Evolutionary conservation across 1,140 invertebrate genomes (phyloP).

Genomic region (Scaptomyza pallida): DNA sequence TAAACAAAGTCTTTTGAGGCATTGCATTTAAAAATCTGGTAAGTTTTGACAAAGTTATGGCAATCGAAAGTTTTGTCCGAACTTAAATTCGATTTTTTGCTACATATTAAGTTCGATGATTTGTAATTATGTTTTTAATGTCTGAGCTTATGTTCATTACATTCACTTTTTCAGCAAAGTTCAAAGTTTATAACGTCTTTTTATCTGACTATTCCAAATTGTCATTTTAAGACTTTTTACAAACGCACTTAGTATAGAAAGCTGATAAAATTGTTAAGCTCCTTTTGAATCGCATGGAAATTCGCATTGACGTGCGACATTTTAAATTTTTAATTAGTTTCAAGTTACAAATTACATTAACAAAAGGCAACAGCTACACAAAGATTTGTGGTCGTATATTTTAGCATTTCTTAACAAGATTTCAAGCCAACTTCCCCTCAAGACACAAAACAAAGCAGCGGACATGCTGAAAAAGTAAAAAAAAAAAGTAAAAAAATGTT

Average conservation of each 20-base stretch:
- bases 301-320: slow-evolving; percentile 11
- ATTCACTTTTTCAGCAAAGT: too few species aligned
- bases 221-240: not conserved
- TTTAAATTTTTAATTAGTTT: slow-evolving; percentile 78
- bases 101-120: too few species aligned
- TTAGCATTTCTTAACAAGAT: slow-evolving; percentile 80
- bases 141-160: too few species aligned
- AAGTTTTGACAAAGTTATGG: too few species aligned
- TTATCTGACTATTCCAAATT: too few species aligned
- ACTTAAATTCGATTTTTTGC: too few species aligned
- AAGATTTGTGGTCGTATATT: slow-evolving; percentile 78
- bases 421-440: slow-evolving; percentile 8
- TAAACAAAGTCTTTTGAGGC: too few species aligned
- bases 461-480: slow-evolving; percentile 24
- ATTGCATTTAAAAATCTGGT: too few species aligned
- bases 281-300: not conserved
- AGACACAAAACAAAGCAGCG: slow-evolving; percentile 46
- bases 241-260: not conserved
- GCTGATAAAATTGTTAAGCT: slow-evolving; percentile 1
- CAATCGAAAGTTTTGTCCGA: too few species aligned
- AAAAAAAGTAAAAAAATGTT: slow-evolving; percentile 33
- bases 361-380: slow-evolving; percentile 49
- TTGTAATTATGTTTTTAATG: too few species aligned
- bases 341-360: slow-evolving; percentile 76
- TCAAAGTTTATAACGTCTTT: too few species aligned